Conservation (phyloP, 2,888 invertebrate genomes). For the Andrena bicolor region DNA sequence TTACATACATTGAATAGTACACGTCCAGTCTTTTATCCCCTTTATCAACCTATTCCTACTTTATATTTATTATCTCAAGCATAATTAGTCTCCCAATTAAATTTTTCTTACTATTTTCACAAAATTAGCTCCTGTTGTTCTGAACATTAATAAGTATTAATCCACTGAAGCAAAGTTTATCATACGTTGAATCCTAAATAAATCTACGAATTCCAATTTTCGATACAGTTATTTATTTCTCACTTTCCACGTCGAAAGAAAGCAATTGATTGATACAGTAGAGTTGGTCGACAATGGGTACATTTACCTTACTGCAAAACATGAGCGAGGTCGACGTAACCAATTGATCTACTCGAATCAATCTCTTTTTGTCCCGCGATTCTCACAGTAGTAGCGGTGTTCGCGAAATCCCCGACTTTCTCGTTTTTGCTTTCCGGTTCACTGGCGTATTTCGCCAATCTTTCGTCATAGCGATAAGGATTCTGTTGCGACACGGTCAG, state of each 20-base stretch:
- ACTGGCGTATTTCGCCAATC: conserved; percentile 59
- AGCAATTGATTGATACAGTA: not conserved
- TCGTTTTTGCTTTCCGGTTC: conserved; percentile 71
- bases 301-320: conserved; percentile 61
- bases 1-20: too few species aligned
- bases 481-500: conserved; percentile 40
- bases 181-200: not conserved
- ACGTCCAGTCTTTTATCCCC: too few species aligned
- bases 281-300: not conserved
- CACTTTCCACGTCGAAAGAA: not conserved
- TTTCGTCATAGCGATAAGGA: conserved; percentile 71
- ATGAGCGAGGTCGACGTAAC: conserved; percentile 65
- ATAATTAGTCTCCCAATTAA: too few species aligned
- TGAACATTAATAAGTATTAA: too few species aligned
- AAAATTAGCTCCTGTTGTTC: too few species aligned
- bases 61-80: too few species aligned
- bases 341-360: conserved; percentile 64
- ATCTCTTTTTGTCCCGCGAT: conserved; percentile 68
- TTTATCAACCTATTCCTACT: too few species aligned
- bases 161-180: not conserved
- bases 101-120: too few species aligned
- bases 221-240: not conserved
- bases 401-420: conserved; percentile 74
- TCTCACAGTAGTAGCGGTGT: conserved; percentile 70
- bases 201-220: not conserved